Base-by-base conservation (phyloP, 2,888 invertebrate species). In the Latrodectus hesperus region DNA sequence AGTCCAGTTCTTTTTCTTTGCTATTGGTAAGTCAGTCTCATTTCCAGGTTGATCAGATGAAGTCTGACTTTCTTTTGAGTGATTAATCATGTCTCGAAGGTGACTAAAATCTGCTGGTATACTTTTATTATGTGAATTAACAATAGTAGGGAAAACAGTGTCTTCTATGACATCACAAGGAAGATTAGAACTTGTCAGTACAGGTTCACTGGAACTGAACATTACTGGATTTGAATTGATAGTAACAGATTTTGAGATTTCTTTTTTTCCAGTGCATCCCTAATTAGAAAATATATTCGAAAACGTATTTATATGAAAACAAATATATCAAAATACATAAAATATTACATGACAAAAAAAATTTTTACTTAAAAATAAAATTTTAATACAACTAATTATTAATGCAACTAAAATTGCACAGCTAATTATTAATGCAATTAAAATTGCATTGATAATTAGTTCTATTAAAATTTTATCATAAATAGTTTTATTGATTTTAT, bases 111-210 rank as follows among this genome's bases (percentile, higher is more conserved):
- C 88, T 17, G 88, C 75, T 22, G 88, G 88, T 2, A 76, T n/a
- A 60, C 72, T 77, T 17, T 79, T 82, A 26, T 60, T 72, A 22
- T 26, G 16, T 16, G 52, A 14, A 67, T 38, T 76, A 16, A 73
- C 26, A 9, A 64, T 68, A 0, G 73, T 53, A 17, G 88, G 88
- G 26, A 88, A 80, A 55, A 84, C 74, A 49, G 81, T 80, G 52
- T 88, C 88, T 80, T 88, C 88, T 38, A 82, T 73, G 52, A 88
- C 88, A 82, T 85, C 88, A 82, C 52, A 88, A 14, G 88, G 88
- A 2, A 85, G 64, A 64, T 72, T 78, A 16, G 71, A 64, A 38
- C 38, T 76, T 26, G 79, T 70, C 49, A 64, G 49, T 52, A 70
- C 52, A 51, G 53, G n/a, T 17, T 68, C 53, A 53, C 64, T 65